Conservation (phyloP, 2,113 vertebrate genomes). For the Rousettus leschenaultii region DNA sequence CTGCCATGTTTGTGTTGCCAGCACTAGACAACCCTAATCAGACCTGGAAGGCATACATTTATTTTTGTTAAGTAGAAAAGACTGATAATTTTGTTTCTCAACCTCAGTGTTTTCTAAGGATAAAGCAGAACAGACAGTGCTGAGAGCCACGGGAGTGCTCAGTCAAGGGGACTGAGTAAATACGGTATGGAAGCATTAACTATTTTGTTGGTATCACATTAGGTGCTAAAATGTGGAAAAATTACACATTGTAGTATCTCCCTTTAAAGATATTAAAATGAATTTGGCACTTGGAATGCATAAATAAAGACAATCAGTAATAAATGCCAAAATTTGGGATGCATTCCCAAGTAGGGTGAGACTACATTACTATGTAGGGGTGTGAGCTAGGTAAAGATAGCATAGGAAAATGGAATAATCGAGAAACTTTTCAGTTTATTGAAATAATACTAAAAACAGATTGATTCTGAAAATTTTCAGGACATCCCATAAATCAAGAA, state of each 20-base stretch:
- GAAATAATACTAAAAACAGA: not conserved
- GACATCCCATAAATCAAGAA: not conserved
- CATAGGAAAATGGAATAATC: not conserved
- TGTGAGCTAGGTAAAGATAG: not conserved
- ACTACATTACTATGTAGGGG: not conserved
- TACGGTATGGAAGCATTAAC: not conserved
- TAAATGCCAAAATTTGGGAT: not conserved
- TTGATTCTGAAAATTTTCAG: not conserved
- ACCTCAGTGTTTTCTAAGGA: not conserved
- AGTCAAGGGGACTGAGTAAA: not conserved
- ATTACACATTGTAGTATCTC: not conserved
- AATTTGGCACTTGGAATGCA: not conserved
- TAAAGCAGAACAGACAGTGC: not conserved
- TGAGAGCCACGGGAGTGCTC: not conserved
- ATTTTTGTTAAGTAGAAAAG: conserved; percentile 8
- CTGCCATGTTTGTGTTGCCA: not conserved
- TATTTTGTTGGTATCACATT: not conserved
- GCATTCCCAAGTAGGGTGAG: not conserved
- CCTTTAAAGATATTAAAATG: not conserved
- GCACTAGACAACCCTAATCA: not conserved
- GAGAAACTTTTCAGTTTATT: not conserved
- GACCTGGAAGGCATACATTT: not conserved
- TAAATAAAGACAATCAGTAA: not conserved
- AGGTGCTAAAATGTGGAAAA: not conserved
- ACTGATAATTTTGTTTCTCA: not conserved